Evolutionary conservation across 2,113 vertebrate genomes (phyloP), one percentile per base, ranked within the genome.

Genomic region (Zingel zingel): DNA sequence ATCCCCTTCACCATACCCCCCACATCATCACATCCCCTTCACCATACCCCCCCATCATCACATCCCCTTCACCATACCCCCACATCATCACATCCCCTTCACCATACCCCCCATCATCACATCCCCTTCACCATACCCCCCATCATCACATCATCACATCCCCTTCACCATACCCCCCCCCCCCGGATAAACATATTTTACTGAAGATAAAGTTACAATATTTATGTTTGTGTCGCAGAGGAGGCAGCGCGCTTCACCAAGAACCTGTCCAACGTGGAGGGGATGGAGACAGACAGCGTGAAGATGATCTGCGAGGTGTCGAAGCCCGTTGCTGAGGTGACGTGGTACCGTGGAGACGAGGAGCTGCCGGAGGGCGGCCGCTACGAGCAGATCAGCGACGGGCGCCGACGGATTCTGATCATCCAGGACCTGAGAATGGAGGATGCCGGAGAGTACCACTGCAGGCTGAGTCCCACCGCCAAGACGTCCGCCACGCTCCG

Each of bases 271-370:
- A 97, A 99, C 50, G 91, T 98, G 81, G 98, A 99, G 86, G 97
- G 97, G 54, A 98, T 88, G 23, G 98, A 99, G 96, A 96, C 95
- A n/a, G 97, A 99, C 75, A 98, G 96, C 23, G 94, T 99, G 74
- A 99, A 97, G 94, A 83, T 99, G 83, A 94, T 98, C 80, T 99
- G 98, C 73, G 98, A 99, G 88, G 97, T 99, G 61, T 99, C 98
- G 4, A 99, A 99, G 90, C 93, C 97, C 69, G 92, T 90, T 39
- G 97, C 97, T 0, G 98, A 99, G 77, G 97, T 99, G 50, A 92
- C 53, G 21, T 99, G 98, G 98, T 96, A 96, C 93, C 95, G 95
- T 92, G 97, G 97, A n/a, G 97, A 98, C 27, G 91, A 96, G 67
- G 98, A 98, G 83, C 93, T 99, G 68, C 96, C 96, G 1, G 98